These are phyloP conservation scores for Brachymystax lenok DNA, from an alignment of 2,797 vertebrate genomes.

Conservation along the genomic window DNA sequence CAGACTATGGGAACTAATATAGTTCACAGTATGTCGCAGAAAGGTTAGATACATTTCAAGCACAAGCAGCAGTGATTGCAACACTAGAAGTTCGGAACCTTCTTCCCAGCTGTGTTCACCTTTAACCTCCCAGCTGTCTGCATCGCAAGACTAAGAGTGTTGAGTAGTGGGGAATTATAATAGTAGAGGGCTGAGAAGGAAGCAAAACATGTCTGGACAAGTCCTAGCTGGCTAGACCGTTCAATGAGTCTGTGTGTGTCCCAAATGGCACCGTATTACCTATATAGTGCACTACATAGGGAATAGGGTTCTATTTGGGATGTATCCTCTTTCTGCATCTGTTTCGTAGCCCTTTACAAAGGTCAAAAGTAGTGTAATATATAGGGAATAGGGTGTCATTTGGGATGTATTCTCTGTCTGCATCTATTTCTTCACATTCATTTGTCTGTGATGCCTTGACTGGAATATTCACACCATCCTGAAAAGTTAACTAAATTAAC, in stretches of 20 bases:
- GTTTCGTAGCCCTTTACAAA: background rate
- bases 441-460: background rate
- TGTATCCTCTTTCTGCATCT: background rate
- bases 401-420: too few species aligned
- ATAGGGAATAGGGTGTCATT: too few species aligned
- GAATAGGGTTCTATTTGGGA: background rate
- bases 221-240: background rate
- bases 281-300: background rate
- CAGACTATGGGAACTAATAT: background rate
- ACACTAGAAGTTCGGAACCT: background rate
- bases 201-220: background rate
- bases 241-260: background rate
- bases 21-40: background rate
- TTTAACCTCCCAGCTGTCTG: conserved; percentile 20
- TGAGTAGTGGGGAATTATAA: background rate
- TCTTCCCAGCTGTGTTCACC: background rate
- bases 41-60: background rate
- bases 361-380: too few species aligned
- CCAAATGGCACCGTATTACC: background rate
- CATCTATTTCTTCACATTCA: background rate
- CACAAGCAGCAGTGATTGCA: conserved; percentile 5
- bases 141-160: background rate
- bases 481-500: too few species aligned
- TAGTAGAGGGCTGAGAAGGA: background rate
- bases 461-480: background rate